Evolutionary conservation across 2,888 invertebrate genomes (phyloP).

Genomic region (Lasius fuliginosus): DNA sequence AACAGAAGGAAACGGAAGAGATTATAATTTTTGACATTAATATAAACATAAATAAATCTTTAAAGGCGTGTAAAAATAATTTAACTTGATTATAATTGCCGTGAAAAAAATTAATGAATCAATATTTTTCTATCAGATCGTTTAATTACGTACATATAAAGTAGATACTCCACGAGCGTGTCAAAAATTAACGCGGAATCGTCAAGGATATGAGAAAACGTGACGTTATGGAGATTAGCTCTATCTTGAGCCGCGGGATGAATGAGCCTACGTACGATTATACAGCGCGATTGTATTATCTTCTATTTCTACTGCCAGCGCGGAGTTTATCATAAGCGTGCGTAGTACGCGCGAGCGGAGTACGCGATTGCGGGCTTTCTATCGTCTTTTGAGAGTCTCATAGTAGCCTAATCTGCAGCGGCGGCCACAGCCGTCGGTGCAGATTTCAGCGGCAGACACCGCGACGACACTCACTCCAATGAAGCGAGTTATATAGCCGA

Average conservation of each 20-base stretch:
- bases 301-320: slow-evolving; percentile 68
- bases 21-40: neutral
- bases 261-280: slow-evolving; percentile 69
- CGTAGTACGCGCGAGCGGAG: slow-evolving; percentile 52
- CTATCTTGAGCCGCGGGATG: slow-evolving; percentile 75
- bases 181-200: slow-evolving; percentile 12
- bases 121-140: neutral
- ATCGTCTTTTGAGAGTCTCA: slow-evolving; percentile 59
- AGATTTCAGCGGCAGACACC: slow-evolving; percentile 57
- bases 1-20: neutral
- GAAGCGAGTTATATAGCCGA: neutral
- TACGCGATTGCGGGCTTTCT: slow-evolving; percentile 65
- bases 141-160: neutral
- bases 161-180: neutral
- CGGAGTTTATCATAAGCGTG: slow-evolving; percentile 63
- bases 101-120: neutral
- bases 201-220: slow-evolving; percentile 6
- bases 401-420: slow-evolving; percentile 55
- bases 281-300: slow-evolving; percentile 69
- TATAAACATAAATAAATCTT: neutral
- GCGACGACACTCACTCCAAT: slow-evolving; percentile 49
- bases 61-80: neutral
- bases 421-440: slow-evolving; percentile 38
- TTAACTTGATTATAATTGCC: neutral
- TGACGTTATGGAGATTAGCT: slow-evolving; percentile 42